Base-by-base conservation (phyloP, 1,140 invertebrate species). In the Eufriesea mexicana region DNA sequence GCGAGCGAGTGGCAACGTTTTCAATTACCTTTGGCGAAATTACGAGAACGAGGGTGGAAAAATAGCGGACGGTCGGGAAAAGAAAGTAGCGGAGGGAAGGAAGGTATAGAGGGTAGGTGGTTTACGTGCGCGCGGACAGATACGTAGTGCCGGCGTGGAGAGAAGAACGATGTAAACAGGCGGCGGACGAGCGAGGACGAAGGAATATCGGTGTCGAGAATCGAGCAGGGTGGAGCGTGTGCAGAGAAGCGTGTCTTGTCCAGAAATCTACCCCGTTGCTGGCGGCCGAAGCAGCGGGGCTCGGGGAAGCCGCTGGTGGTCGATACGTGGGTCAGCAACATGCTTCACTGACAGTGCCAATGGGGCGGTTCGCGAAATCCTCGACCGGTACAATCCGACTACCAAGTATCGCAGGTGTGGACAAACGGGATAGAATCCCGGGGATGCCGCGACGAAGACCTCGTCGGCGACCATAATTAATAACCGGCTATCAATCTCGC, bases 261-360 rank as follows among this genome's bases (percentile, higher is more conserved):
- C 85, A 80, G 81, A 67, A 72, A 80, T 75, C 81, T 66, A 77
- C 51, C 54, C 80, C 55, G 82, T 75, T 66, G 45, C 18, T 25
- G 25, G 74, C 23, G 47, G 12, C 42, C n/a, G 67, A 45, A 71
- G 84, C 23, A 67, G 61, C 35, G 77, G 75, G 78, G 72, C 47
- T 45, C 45, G 51, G 66, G 70, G 64, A 64, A 75, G 70, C 79
- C 76, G 55, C 59, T 80, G 83, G 86, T 90, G 91, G 91, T 91
- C 90, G 89, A 91, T 91, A 91, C 88, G 86, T 83, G 89, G 90
- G 92, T 92, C 91, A 92, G 91, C 89, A 87, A 88, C 89, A 89
- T 91, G 91, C 86, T 91, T 91, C 90, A 91, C 91, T 90, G 88
- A 90, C 88, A 89, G 84, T 88, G 79, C 90, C 91, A 90, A 91